Conservation (phyloP, 2,113 vertebrate species). For the Mola mola region DNA sequence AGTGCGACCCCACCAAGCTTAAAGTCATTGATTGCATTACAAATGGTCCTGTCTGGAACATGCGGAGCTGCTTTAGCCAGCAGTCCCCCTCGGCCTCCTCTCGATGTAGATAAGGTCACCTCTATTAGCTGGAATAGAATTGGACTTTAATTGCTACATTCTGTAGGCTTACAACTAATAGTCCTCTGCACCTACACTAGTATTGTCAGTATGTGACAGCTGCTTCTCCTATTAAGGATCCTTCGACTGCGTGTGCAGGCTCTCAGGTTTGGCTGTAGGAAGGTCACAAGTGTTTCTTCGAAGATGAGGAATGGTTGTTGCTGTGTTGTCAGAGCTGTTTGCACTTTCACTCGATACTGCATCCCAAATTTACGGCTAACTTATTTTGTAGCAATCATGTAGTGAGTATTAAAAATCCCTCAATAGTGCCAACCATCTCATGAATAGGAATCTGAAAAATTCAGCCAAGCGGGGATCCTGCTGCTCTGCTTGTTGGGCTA, state of each 20-base stretch:
- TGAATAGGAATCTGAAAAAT: slow-evolving; percentile 24
- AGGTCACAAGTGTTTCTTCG: slow-evolving; percentile 10
- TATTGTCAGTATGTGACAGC: slow-evolving; percentile 29
- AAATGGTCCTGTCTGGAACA: slow-evolving; percentile 42
- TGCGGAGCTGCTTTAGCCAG: slow-evolving; percentile 33
- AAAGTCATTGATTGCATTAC: slow-evolving; percentile 54
- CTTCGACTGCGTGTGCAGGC: slow-evolving; percentile 20
- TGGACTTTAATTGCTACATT: slow-evolving; percentile 50
- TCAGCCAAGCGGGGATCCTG: not conserved
- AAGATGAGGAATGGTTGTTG: slow-evolving; percentile 21
- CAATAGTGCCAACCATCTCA: slow-evolving; percentile 10
- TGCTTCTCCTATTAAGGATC: slow-evolving; percentile 19
- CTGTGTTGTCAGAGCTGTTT: slow-evolving; percentile 38
- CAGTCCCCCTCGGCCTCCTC: slow-evolving; percentile 30
- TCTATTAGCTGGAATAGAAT: slow-evolving; percentile 51
- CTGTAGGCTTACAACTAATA: slow-evolving; percentile 40
- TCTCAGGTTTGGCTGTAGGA: slow-evolving; percentile 18
- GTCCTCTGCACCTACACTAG: slow-evolving; percentile 40
- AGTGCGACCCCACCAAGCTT: slow-evolving; percentile 39
- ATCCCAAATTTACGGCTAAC: slow-evolving; percentile 22
- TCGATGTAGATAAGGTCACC: slow-evolving; percentile 42
- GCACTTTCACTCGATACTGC: slow-evolving; percentile 47
- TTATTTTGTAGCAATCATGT: slow-evolving; percentile 22
- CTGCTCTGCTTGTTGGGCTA: slow-evolving; percentile 3
- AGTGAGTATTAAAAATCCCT: slow-evolving; percentile 18